Evolutionary conservation across 2,888 invertebrate genomes (phyloP).

Genomic region (Ligdia adustata): DNA sequence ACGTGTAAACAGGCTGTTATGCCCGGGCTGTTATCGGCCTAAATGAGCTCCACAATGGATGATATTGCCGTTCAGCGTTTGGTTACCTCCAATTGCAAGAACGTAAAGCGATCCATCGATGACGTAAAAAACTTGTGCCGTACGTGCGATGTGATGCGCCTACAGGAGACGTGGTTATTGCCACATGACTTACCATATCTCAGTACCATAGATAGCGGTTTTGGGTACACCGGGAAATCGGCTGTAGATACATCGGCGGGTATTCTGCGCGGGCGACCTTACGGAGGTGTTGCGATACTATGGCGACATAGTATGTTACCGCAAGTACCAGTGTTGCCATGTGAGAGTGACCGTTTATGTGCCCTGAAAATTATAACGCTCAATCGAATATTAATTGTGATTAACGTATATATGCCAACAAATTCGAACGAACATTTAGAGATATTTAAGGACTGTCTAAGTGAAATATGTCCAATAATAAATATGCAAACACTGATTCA

Average conservation of each 20-base stretch:
- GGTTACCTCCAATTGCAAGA: conserved; percentile 22
- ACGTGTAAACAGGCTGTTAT: conserved; percentile 1
- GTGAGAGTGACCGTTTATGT: background rate
- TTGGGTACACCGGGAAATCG: background rate
- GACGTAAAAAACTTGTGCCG: conserved; percentile 2
- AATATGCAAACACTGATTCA: conserved; percentile 4
- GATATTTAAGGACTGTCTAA: conserved; percentile 5
- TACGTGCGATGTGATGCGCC: background rate
- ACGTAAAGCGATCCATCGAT: conserved; percentile 10
- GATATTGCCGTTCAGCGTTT: conserved; percentile 1
- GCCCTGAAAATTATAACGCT: background rate
- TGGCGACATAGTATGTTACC: conserved; percentile 6
- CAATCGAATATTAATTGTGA: background rate
- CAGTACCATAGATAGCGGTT: background rate
- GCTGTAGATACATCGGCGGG: conserved; percentile 9
- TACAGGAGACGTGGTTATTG: conserved; percentile 10
- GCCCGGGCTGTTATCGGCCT: background rate
- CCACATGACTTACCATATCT: conserved; percentile 8
- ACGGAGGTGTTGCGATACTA: conserved; percentile 3
- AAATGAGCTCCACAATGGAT: background rate
- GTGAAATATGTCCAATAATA: conserved; percentile 7
- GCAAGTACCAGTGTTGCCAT: background rate
- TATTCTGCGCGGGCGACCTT: background rate
- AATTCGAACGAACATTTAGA: background rate
- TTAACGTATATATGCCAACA: conserved; percentile 11